Conservation (phyloP, 2,113 vertebrate species). For the Beaufortia kweichowensis region DNA sequence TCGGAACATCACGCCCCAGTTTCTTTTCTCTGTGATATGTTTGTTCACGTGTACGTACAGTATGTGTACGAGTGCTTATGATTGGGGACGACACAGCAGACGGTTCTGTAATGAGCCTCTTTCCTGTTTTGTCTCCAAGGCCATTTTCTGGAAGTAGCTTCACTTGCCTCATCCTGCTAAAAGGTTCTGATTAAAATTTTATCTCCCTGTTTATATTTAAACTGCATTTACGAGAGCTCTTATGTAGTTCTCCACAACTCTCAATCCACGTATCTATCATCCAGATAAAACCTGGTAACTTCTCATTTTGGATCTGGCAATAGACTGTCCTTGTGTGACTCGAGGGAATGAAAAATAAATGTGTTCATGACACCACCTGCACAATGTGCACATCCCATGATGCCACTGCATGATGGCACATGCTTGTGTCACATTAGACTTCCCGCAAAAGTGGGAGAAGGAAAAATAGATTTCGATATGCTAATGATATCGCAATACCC, state of each 20-base stretch:
- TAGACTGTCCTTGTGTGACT: not conserved
- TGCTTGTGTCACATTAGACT: constrained; percentile 12
- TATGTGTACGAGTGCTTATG: constrained; percentile 14
- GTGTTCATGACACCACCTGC: not conserved
- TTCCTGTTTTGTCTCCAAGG: constrained; percentile 45
- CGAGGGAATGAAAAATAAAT: constrained; percentile 6
- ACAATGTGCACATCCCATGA: not conserved
- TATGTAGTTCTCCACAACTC: constrained; percentile 14
- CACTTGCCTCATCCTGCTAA: constrained; percentile 45
- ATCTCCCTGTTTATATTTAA: constrained; percentile 45
- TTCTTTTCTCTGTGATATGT: constrained; percentile 35
- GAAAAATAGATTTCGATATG: not conserved
- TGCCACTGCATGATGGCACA: constrained; percentile 19
- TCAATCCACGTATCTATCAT: constrained; percentile 32
- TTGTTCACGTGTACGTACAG: constrained; percentile 20
- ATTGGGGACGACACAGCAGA: not conserved
- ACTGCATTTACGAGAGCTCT: constrained; percentile 18
- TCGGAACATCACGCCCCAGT: constrained; percentile 45
- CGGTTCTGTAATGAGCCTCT: constrained; percentile 28
- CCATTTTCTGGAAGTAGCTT: constrained; percentile 38
- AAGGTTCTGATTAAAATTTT: constrained; percentile 55
- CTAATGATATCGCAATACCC: not conserved
- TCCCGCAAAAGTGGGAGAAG: constrained; percentile 7
- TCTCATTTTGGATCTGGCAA: constrained; percentile 35
- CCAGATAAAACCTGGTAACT: constrained; percentile 10